phyloP scores from a whole-genome alignment of 2,113 vertebrate species.

The Choloepus hoffmanni region DNA sequence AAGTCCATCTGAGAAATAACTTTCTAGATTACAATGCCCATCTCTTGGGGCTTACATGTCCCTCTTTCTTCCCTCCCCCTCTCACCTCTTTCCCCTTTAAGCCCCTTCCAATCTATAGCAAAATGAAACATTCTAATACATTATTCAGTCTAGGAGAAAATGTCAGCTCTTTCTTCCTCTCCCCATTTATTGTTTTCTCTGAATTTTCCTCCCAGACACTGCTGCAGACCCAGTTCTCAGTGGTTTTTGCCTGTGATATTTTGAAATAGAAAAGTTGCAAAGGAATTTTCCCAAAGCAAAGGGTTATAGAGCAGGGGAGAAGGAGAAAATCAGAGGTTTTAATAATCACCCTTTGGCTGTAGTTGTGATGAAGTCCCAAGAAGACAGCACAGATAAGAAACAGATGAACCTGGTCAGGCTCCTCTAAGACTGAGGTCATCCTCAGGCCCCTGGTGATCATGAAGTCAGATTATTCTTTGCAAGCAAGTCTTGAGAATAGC shows the following conservation, averaged over 20 bases:
- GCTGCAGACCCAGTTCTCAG: constrained; percentile 63
- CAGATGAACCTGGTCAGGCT: constrained; percentile 67
- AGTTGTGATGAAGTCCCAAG: constrained; percentile 47
- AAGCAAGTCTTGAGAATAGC: too few species aligned
- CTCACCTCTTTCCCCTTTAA: constrained; percentile 48
- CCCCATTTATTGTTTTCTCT: constrained; percentile 79
- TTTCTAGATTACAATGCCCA: constrained; percentile 76
- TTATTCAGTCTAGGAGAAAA: constrained; percentile 60
- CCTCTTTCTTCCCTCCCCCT: constrained; percentile 29
- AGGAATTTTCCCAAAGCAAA: constrained; percentile 68
- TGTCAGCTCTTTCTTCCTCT: constrained; percentile 67
- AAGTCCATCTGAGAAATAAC: constrained; percentile 74
- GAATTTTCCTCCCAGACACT: constrained; percentile 56
- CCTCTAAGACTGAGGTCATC: background rate
- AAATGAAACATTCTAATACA: constrained; percentile 70
- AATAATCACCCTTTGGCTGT: constrained; percentile 48
- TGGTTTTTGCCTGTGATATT: constrained; percentile 15
- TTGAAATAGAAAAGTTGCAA: constrained; percentile 73
- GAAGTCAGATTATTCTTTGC: too few species aligned
- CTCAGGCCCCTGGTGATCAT: too few species aligned
- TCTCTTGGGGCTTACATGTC: constrained; percentile 71
- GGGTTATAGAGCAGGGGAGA: constrained; percentile 68
- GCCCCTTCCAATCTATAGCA: constrained; percentile 57
- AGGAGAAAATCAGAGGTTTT: constrained; percentile 53
- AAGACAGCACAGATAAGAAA: constrained; percentile 68